Evolutionary conservation across 2,797 vertebrate species (phyloP).

Genomic region (Clamator glandarius): DNA sequence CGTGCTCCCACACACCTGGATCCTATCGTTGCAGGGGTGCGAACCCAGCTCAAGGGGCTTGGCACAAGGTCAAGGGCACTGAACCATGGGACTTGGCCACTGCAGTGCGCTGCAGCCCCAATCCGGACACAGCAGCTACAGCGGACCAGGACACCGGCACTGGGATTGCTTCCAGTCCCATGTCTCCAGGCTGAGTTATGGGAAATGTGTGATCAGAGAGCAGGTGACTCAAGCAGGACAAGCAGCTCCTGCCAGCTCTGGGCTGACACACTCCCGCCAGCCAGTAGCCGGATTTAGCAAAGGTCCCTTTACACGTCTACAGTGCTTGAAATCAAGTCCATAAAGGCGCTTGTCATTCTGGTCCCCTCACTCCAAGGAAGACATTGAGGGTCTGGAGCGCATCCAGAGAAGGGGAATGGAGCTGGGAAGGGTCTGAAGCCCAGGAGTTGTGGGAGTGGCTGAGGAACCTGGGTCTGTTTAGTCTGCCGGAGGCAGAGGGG

Average conservation of each 20-base stretch:
- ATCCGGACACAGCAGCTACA: no score
- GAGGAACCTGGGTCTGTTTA: neutral
- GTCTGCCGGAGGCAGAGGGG: neutral
- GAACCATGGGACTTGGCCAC: accelerated
- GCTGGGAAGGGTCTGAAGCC: neutral
- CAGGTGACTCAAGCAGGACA: neutral
- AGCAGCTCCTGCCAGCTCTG: neutral
- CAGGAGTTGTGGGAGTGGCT: accelerated
- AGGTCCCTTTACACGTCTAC: neutral
- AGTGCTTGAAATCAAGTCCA: neutral
- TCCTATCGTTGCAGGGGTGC: no score
- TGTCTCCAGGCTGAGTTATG: accelerated
- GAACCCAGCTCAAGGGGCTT: no score
- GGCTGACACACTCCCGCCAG: accelerated
- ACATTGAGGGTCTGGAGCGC: accelerated
- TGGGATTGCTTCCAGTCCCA: no score
- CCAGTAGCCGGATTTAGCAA: accelerated
- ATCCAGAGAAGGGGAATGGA: neutral
- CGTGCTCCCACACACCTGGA: accelerated
- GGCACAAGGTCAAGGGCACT: neutral
- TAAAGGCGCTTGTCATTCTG: neutral
- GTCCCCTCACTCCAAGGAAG: neutral
- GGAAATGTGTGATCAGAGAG: neutral
- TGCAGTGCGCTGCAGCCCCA: no score
- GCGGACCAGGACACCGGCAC: no score